phyloP scores from a whole-genome alignment of 1,140 invertebrate genomes.

The Campodea augens region DNA sequence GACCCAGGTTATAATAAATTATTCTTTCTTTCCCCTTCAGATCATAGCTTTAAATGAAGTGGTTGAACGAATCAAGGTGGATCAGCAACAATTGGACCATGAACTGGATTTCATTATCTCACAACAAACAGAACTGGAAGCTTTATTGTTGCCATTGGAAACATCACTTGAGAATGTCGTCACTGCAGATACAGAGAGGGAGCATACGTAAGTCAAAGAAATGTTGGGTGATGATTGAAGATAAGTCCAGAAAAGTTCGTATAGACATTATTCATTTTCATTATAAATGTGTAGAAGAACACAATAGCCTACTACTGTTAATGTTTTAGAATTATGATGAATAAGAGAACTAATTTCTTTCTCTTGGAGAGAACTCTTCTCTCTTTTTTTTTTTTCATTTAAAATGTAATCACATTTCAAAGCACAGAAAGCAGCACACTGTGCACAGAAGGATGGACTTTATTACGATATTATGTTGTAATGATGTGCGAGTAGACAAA shows the following conservation, averaged over 20 bases:
- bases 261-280: slow-evolving; percentile 4
- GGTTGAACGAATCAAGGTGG: slow-evolving; percentile 64
- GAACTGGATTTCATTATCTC: slow-evolving; percentile 85
- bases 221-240: slow-evolving; percentile 2
- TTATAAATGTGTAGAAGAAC: slow-evolving; percentile 1
- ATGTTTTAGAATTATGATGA: not conserved
- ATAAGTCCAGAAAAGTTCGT: too few species aligned
- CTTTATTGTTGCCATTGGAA: slow-evolving; percentile 65
- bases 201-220: slow-evolving; percentile 59
- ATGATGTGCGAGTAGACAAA: too few species aligned
- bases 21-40: slow-evolving; percentile 23
- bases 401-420: too few species aligned
- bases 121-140: slow-evolving; percentile 82
- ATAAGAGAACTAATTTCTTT: not conserved
- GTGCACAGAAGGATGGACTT: too few species aligned
- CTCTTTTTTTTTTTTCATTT: too few species aligned
- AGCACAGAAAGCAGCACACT: too few species aligned
- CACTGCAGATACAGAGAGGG: slow-evolving; percentile 63
- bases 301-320: not conserved
- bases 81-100: slow-evolving; percentile 75
- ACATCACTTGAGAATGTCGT: slow-evolving; percentile 38
- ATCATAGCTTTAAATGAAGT: slow-evolving; percentile 68
- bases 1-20: too few species aligned
- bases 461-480: too few species aligned
- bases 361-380: too few species aligned